Evolutionary conservation across 2,113 vertebrate genomes (phyloP).

Genomic region (Dendrocopos noguchii): DNA sequence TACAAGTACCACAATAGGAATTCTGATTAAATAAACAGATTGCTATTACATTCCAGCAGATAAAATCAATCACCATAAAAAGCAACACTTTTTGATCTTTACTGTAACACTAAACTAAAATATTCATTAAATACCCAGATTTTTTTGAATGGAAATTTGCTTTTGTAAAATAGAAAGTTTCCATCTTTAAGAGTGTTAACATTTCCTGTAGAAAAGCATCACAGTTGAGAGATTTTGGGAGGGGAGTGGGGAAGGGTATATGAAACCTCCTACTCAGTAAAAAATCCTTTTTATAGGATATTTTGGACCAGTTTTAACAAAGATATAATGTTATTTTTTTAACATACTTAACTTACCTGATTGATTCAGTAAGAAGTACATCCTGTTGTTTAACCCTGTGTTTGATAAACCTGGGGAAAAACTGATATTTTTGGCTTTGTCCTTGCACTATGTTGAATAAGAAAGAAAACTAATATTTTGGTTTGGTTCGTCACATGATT

Average conservation of each 20-base stretch:
- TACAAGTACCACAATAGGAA: constrained; percentile 15
- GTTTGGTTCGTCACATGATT: rapidly evolving
- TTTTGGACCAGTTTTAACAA: neutral
- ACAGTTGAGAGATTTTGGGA: neutral
- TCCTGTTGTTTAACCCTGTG: neutral
- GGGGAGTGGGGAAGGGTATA: rapidly evolving
- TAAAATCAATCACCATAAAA: constrained; percentile 2
- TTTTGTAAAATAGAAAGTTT: neutral
- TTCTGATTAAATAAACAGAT: constrained; percentile 48
- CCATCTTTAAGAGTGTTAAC: neutral
- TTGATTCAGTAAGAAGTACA: neutral
- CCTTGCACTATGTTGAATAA: neutral
- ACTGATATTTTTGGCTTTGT: neutral
- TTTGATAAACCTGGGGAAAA: neutral
- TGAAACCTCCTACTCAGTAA: neutral
- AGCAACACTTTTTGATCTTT: neutral
- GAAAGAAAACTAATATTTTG: neutral
- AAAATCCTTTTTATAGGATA: neutral
- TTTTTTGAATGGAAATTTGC: neutral
- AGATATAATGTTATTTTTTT: neutral
- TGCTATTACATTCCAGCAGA: constrained; percentile 20
- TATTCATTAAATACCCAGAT: neutral
- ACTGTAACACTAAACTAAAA: neutral
- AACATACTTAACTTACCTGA: neutral
- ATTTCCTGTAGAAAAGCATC: neutral